phyloP scores from a whole-genome alignment of 2,797 vertebrate genomes.

The Bucorvus abyssinicus region DNA sequence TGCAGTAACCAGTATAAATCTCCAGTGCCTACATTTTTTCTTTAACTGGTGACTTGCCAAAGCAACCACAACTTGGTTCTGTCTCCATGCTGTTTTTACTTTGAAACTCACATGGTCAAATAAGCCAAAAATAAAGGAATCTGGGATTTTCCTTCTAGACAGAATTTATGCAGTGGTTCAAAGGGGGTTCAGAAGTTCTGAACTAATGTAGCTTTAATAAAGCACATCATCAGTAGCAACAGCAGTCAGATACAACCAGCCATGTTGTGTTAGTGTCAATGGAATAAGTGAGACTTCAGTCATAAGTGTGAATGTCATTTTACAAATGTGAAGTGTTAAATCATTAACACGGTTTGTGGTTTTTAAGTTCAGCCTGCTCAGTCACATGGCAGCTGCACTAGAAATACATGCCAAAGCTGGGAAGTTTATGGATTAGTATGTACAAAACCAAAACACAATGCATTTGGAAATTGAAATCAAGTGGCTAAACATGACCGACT shows the following conservation, averaged over 20 bases:
- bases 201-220: background rate
- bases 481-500: conserved; percentile 12
- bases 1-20: background rate
- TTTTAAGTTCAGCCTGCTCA: background rate
- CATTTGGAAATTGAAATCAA: conserved; percentile 16
- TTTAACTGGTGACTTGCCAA: background rate
- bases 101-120: background rate
- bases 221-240: background rate
- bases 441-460: background rate
- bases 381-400: background rate
- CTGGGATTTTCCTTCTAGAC: background rate
- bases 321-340: background rate
- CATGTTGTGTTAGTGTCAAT: background rate
- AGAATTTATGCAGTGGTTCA: background rate
- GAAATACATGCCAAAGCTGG: background rate
- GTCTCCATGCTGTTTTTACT: background rate
- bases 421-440: conserved; percentile 4
- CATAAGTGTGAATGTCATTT: background rate
- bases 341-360: background rate
- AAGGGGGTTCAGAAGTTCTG: background rate
- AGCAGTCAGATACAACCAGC: background rate
- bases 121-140: background rate
- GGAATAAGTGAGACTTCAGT: background rate
- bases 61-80: background rate
- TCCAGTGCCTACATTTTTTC: background rate